These are phyloP conservation scores for Cosmia pyralina DNA, from an alignment of 2,888 invertebrate species.

Conservation along the genomic window DNA sequence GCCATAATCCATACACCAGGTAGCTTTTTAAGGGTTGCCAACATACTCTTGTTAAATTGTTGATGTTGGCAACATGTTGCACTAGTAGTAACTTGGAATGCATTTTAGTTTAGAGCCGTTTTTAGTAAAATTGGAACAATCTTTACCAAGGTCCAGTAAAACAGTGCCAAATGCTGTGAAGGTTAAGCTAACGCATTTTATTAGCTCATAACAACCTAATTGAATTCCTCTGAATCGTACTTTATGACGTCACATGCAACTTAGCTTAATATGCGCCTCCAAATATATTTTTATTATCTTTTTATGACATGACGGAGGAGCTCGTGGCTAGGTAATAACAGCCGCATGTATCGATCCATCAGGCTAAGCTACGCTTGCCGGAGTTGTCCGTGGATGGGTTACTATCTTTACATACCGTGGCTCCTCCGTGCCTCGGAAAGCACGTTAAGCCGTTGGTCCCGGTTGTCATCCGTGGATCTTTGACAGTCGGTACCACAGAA, in stretches of 20 bases:
- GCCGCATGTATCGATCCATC: no score
- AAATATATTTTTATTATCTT: slow-evolving; percentile 21
- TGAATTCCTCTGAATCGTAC: slow-evolving; percentile 3
- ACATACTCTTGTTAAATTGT: not conserved
- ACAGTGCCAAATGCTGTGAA: not conserved
- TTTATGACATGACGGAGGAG: slow-evolving; percentile 1
- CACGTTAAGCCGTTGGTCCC: no score
- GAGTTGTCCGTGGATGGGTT: no score
- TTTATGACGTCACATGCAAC: slow-evolving; percentile 4
- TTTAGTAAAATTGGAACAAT: not conserved
- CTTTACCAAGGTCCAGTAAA: not conserved
- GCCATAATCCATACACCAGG: no score
- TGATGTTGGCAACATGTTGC: slow-evolving; percentile 23
- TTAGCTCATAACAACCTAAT: not conserved
- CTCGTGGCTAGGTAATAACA: no score
- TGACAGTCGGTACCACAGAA: not conserved
- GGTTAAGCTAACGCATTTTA: not conserved
- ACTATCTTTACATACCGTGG: no score
- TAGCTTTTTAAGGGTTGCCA: not conserved
- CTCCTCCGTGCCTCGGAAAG: no score
- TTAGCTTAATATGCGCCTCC: not conserved
- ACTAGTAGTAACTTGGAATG: not conserved
- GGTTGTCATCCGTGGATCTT: no score
- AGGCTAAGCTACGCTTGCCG: no score
- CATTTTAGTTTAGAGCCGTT: not conserved